Percentiles rank a stretch among this genome's conserved stretches.
Conservation (phyloP, 1,140 invertebrate genomes). For the Triops cancriformis region DNA sequence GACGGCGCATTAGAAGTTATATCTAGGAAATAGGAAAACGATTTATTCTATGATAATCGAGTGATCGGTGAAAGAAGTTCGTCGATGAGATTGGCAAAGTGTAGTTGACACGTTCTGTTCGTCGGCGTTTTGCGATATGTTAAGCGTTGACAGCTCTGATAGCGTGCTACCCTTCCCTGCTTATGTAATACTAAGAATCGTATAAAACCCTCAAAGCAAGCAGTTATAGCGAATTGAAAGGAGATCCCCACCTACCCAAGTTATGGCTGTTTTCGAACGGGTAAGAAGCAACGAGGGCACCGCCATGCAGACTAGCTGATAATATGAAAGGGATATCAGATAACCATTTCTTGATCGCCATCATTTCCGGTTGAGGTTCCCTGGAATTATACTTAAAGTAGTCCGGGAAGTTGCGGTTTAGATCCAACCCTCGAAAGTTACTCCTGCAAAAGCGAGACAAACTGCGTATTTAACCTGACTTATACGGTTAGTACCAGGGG, state of each 20-base stretch:
- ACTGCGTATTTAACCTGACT: neutral
- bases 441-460: slow-evolving; percentile 45
- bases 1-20: slow-evolving; percentile 46
- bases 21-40: neutral
- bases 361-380: slow-evolving; percentile 79
- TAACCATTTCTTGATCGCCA: slow-evolving; percentile 88
- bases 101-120: neutral
- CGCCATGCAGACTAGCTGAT: slow-evolving; percentile 82
- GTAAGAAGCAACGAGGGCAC: slow-evolving; percentile 83
- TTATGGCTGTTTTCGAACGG: slow-evolving; percentile 86
- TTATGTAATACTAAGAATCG: neutral
- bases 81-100: too few species aligned
- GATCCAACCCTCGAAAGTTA: slow-evolving; percentile 76
- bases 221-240: too few species aligned
- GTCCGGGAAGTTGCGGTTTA: slow-evolving; percentile 88
- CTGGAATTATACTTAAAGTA: slow-evolving; percentile 81
- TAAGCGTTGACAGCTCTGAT: slow-evolving; percentile 18
- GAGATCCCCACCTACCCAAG: slow-evolving; percentile 61
- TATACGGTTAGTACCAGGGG: neutral
- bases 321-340: slow-evolving; percentile 84
- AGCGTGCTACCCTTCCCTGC: neutral
- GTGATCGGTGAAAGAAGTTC: neutral
- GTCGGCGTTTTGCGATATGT: neutral
- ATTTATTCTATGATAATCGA: neutral
- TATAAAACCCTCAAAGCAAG: neutral